These are phyloP conservation scores for Thereuonema tuberculata DNA, from an alignment of 1,140 invertebrate genomes.

Conservation along the genomic window DNA sequence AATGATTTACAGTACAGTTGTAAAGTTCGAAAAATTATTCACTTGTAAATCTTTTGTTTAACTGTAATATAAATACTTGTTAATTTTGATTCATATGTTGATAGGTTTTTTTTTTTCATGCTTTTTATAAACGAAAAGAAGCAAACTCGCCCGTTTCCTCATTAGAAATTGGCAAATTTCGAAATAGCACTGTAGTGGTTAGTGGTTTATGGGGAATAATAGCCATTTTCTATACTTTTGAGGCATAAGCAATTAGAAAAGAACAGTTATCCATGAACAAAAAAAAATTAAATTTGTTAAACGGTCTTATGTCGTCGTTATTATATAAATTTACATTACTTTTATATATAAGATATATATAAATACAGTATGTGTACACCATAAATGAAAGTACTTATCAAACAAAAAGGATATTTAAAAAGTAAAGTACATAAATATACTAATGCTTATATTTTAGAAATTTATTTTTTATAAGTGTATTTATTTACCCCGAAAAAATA, in stretches of 20 bases:
- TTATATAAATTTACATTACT: too few species aligned
- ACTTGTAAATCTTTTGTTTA: slow-evolving; percentile 1
- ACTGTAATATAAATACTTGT: not conserved
- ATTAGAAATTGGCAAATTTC: slow-evolving; percentile 1
- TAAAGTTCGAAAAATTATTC: slow-evolving; percentile 16
- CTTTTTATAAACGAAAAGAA: slow-evolving; percentile 3
- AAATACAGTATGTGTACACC: too few species aligned
- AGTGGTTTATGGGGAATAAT: slow-evolving; percentile 12
- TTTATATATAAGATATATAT: too few species aligned
- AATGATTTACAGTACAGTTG: slow-evolving; percentile 14
- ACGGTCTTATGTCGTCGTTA: not conserved
- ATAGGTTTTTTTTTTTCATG: slow-evolving; percentile 8
- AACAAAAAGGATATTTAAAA: too few species aligned
- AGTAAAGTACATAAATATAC: too few species aligned
- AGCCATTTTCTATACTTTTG: slow-evolving; percentile 3
- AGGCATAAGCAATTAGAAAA: slow-evolving; percentile 10
- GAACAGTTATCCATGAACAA: slow-evolving; percentile 12
- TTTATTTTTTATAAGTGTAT: too few species aligned
- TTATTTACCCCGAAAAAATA: too few species aligned
- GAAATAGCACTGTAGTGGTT: not conserved
- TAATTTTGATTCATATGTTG: slow-evolving; percentile 12
- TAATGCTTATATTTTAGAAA: too few species aligned
- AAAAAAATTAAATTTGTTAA: slow-evolving; percentile 5
- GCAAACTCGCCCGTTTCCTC: slow-evolving; percentile 9
- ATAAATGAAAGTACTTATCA: too few species aligned